Evolutionary conservation across 2,113 vertebrate species (phyloP).

Genomic region (Petroica traversi): DNA sequence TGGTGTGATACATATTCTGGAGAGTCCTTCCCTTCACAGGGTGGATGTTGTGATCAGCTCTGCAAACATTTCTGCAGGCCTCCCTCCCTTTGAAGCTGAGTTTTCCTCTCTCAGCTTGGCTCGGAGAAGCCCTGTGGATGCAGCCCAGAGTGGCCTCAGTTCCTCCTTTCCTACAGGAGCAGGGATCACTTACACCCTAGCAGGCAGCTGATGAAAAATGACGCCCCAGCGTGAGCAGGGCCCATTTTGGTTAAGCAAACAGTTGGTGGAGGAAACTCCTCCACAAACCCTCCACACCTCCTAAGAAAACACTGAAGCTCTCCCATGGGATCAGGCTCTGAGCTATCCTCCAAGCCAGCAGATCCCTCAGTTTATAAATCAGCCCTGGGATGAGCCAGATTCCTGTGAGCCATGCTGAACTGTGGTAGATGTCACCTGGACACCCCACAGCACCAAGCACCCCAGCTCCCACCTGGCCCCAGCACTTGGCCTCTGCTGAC

Average conservation of each 20-base stretch:
- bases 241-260: conserved; percentile 40
- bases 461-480: accelerated
- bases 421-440: background rate
- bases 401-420: background rate
- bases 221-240: background rate
- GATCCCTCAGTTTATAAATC: background rate
- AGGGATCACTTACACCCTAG: background rate
- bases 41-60: background rate
- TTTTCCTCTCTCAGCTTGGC: background rate
- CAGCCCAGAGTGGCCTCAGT: background rate
- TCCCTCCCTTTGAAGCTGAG: background rate
- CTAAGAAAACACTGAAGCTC: background rate
- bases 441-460: background rate
- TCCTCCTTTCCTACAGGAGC: background rate
- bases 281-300: background rate
- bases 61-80: background rate
- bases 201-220: background rate
- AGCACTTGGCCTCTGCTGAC: background rate
- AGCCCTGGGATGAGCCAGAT: background rate
- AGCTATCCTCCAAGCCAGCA: background rate
- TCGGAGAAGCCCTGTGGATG: background rate
- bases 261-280: background rate
- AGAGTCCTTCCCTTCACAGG: background rate
- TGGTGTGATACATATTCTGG: background rate
- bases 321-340: background rate